phyloP scores from a whole-genome alignment of 2,888 invertebrate genomes.

The Agrotis puta region DNA sequence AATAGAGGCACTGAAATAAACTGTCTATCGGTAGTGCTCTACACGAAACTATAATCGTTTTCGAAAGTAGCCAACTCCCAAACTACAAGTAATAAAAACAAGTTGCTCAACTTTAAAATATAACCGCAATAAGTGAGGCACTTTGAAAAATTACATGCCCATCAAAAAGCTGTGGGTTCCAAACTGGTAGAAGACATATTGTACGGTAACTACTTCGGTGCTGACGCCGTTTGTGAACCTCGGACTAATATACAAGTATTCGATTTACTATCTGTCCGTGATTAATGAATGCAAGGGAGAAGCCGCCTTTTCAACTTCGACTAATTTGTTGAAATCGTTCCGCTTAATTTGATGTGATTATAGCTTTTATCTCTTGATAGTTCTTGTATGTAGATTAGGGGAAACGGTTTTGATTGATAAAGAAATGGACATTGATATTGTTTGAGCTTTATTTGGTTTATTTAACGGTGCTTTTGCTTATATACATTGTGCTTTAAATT shows the following conservation, averaged over 20 bases:
- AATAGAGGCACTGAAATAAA: slow-evolving; percentile 12
- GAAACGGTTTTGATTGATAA: slow-evolving; percentile 21
- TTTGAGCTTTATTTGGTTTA: slow-evolving; percentile 10
- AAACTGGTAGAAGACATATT: slow-evolving; percentile 64
- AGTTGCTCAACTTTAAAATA: slow-evolving; percentile 60
- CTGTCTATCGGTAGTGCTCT: slow-evolving; percentile 31
- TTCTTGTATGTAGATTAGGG: slow-evolving; percentile 41
- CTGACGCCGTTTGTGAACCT: slow-evolving; percentile 60
- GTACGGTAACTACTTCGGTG: slow-evolving; percentile 52
- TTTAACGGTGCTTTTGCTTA: slow-evolving; percentile 14
- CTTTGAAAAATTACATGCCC: slow-evolving; percentile 66
- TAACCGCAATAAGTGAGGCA: slow-evolving; percentile 59
- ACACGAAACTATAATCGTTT: slow-evolving; percentile 45
- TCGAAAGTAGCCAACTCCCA: slow-evolving; percentile 59
- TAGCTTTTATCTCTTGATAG: slow-evolving; percentile 36
- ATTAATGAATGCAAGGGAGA: slow-evolving; percentile 59
- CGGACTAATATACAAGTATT: slow-evolving; percentile 55
- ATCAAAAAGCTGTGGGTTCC: slow-evolving; percentile 55
- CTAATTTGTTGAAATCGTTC: slow-evolving; percentile 59
- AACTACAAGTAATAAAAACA: slow-evolving; percentile 54
- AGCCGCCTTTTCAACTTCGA: slow-evolving; percentile 60
- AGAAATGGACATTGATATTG: slow-evolving; percentile 9
- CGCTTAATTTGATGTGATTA: slow-evolving; percentile 48
- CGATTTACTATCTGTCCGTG: slow-evolving; percentile 59
- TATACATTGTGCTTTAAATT: slow-evolving; percentile 10